A percentile compares a stretch with the other conserved stretches of the same genome.
Evolutionary conservation across 1,140 invertebrate genomes (phyloP).

Genomic region (Oedothorax gibbosus): DNA sequence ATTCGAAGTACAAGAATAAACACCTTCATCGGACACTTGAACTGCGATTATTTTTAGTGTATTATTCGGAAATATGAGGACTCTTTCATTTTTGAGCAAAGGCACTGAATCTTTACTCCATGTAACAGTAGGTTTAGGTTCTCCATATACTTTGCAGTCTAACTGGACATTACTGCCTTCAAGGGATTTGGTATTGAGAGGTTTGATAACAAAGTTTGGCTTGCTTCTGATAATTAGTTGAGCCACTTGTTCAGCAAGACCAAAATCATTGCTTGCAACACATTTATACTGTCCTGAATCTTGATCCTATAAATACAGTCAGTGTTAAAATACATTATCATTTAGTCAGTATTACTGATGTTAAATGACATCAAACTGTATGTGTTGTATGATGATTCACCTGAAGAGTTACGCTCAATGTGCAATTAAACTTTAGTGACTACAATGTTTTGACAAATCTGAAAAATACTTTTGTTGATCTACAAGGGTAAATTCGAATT

Average conservation of each 20-base stretch:
- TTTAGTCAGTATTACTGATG: too few species aligned
- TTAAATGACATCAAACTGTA: too few species aligned
- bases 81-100: constrained; percentile 63
- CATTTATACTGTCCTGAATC: constrained; percentile 90
- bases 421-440: too few species aligned
- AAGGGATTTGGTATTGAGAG: constrained; percentile 65
- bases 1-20: constrained; percentile 64
- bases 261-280: constrained; percentile 62
- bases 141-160: constrained; percentile 68
- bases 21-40: constrained; percentile 66
- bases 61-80: constrained; percentile 69
- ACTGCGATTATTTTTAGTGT: constrained; percentile 68
- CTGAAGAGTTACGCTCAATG: too few species aligned
- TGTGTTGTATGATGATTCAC: too few species aligned
- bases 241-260: constrained; percentile 39
- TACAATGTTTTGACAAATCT: too few species aligned
- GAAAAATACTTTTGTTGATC: too few species aligned
- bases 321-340: too few species aligned
- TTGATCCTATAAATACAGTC: constrained; percentile 69
- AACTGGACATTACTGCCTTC: constrained; percentile 66
- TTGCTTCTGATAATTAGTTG: constrained; percentile 28
- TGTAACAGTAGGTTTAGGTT: constrained; percentile 67
- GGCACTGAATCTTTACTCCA: constrained; percentile 67
- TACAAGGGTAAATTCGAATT: too few species aligned
- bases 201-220: constrained; percentile 68